Evolutionary conservation across 2,888 invertebrate species (phyloP).

Genomic region (Lepeophtheirus nordmannii): DNA sequence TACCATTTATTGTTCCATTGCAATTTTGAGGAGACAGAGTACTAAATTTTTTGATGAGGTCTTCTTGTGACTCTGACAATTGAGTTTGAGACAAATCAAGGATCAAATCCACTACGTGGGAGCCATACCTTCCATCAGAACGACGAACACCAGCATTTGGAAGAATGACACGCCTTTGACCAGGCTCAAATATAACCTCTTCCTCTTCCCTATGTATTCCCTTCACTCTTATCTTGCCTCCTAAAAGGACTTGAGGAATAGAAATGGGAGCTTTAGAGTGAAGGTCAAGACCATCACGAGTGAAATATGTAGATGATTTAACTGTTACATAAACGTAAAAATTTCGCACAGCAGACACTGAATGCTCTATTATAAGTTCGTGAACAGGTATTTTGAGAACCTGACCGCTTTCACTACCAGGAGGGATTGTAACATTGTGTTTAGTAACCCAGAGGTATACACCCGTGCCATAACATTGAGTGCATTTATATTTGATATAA

Average conservation of each 20-base stretch:
- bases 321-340: conserved; percentile 65
- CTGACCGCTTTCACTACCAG: conserved; percentile 16
- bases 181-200: conserved; percentile 2
- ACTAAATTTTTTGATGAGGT: neutral
- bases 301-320: conserved; percentile 71
- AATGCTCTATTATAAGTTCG: neutral
- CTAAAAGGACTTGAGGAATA: conserved; percentile 75
- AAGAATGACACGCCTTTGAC: neutral
- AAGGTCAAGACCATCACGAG: conserved; percentile 81
- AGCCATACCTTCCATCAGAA: neutral
- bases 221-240: conserved; percentile 70
- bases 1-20: neutral
- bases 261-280: conserved; percentile 85
- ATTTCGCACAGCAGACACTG: neutral
- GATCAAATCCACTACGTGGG: neutral
- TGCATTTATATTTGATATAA: conserved; percentile 75
- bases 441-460: neutral
- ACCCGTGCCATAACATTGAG: conserved; percentile 85
- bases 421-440: conserved; percentile 9
- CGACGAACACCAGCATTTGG: conserved; percentile 7
- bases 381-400: conserved; percentile 2
- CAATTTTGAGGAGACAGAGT: neutral
- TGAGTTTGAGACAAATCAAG: neutral
- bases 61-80: neutral
- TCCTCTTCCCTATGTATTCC: neutral